Evolutionary conservation across 2,888 invertebrate genomes (phyloP).

Genomic region (Biston betularia): DNA sequence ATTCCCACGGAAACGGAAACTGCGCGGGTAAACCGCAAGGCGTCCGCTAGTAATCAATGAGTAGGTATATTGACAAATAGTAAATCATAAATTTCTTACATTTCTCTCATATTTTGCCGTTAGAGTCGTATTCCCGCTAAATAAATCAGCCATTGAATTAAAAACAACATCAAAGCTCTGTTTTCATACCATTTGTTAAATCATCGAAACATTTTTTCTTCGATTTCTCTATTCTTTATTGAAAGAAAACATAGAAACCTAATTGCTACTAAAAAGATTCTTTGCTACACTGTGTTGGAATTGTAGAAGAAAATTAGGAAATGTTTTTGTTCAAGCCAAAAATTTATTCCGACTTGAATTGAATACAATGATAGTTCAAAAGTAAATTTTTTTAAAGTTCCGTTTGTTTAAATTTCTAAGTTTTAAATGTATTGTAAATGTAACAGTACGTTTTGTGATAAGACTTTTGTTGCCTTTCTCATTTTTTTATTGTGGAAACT

Average conservation of each 20-base stretch:
- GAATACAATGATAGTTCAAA: too few species aligned
- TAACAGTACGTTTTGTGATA: too few species aligned
- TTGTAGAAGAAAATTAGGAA: background rate
- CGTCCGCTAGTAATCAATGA: background rate
- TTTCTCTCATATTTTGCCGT: too few species aligned
- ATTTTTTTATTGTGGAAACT: too few species aligned
- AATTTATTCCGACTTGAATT: background rate
- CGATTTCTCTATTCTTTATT: constrained; percentile 15
- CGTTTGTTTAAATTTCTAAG: too few species aligned
- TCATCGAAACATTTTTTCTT: constrained; percentile 18
- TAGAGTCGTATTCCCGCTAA: background rate
- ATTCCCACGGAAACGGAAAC: too few species aligned
- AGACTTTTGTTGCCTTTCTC: too few species aligned
- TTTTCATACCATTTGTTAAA: constrained; percentile 29
- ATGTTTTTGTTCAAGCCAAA: background rate
- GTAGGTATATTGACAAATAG: too few species aligned
- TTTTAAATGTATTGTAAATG: too few species aligned
- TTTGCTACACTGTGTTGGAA: background rate
- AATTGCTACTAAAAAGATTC: constrained; percentile 19
- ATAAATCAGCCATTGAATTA: constrained; percentile 28
- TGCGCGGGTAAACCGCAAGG: background rate
- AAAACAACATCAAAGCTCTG: constrained; percentile 30
- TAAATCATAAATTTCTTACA: too few species aligned
- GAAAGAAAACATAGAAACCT: constrained; percentile 23
- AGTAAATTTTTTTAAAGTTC: too few species aligned